Evolutionary conservation across 2,113 vertebrate species (phyloP), one percentile per base, ranked within the genome.

Genomic region (Delphinus delphis): DNA sequence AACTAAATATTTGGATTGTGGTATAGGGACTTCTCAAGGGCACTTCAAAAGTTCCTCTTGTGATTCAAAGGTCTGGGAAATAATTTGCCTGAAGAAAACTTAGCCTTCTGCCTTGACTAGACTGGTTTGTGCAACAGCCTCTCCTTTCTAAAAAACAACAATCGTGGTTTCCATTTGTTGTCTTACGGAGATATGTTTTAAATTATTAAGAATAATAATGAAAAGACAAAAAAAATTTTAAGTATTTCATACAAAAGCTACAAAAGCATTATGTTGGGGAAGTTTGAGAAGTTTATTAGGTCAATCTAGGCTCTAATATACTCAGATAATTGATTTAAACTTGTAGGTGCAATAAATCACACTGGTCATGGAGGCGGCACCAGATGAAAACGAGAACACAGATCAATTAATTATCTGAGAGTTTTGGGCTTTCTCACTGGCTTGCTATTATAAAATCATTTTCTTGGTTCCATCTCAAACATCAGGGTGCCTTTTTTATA

Each of bases 321-420:
- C 85, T 98, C 62, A 12, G 17, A 63, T 95, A 96, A 97, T 90
- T 97, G 88, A 96, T 93, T 93, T 87, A 89, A 85, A 97, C 47
- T 73, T 70, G 31, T 44, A 89, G 93, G 21, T 13, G 74, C 73
- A 95, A 97, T 96, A 97, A 96, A 93, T 97, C 97, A 97, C 58
- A 83, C 20, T 23, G 41, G 33, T 60, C 62, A 82, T 26, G 5
- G 53, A 88, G 58, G 41, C 8, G 8, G 71, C 33, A 77, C 33
- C 63, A 58, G 65, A 74, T 92, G 20, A 96, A 84, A 92, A 60
- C 41, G 79, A 94, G 74, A 93, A 93, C 74, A 88, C 58, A 88
- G 58, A 85, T 93, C 93, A 97, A 93, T 93, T 91, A 97, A 93
- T 93, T 91, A 84, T 47, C 41, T 36, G 31, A 85, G 82, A 93